These are phyloP conservation scores for Pegoplata infirma DNA, from an alignment of 2,888 invertebrate genomes.

Conservation along the genomic window DNA sequence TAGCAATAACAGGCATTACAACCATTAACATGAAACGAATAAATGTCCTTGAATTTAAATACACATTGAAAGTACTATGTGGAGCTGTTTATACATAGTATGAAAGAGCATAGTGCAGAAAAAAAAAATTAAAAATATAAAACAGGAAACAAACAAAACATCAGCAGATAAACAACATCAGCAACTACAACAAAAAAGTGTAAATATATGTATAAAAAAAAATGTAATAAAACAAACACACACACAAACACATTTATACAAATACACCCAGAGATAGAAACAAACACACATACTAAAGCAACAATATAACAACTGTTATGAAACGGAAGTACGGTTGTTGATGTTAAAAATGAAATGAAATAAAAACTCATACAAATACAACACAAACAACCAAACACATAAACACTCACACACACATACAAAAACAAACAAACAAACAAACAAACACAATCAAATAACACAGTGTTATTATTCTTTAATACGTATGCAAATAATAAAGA, in stretches of 20 bases:
- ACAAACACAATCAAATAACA: background rate
- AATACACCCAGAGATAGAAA: background rate
- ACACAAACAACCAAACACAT: slow-evolving; percentile 1
- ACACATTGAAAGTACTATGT: background rate
- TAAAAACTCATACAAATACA: slow-evolving; percentile 18
- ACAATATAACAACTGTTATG: background rate
- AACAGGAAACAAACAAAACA: slow-evolving; percentile 29
- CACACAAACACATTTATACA: slow-evolving; percentile 11
- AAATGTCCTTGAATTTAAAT: slow-evolving; percentile 49
- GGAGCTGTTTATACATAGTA: too few species aligned
- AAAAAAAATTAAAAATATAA: background rate
- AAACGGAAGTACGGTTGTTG: slow-evolving; percentile 23
- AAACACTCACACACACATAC: too few species aligned
- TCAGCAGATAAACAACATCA: slow-evolving; percentile 4
- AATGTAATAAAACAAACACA: slow-evolving; percentile 30
- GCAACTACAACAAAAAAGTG: slow-evolving; percentile 30
- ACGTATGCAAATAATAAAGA: slow-evolving; percentile 31
- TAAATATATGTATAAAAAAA: slow-evolving; percentile 22
- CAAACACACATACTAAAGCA: background rate
- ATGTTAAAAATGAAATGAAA: slow-evolving; percentile 20
- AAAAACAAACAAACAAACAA: background rate
- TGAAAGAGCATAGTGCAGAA: background rate
- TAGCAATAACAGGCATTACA: slow-evolving; percentile 33
- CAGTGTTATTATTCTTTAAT: slow-evolving; percentile 34
- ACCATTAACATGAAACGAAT: slow-evolving; percentile 41